Conservation (phyloP, 2,888 invertebrate species). For the Agrilus mali region DNA sequence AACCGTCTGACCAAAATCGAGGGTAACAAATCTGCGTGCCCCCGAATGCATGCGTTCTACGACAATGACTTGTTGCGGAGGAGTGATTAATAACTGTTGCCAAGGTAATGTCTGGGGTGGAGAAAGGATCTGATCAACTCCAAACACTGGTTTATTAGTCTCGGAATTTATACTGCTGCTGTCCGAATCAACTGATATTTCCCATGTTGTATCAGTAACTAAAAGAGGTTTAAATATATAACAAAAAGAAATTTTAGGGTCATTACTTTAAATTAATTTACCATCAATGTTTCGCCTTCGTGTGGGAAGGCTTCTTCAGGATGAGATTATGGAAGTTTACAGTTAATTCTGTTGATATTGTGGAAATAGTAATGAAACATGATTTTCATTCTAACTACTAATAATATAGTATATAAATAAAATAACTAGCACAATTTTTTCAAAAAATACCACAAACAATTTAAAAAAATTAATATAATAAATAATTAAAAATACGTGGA, state of each 20-base stretch:
- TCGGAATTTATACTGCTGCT: constrained; percentile 11
- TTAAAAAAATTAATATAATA: no score
- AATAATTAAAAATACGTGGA: no score
- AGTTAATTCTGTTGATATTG: no score
- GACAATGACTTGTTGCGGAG: constrained; percentile 73
- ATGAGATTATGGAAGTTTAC: no score
- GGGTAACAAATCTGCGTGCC: constrained; percentile 79
- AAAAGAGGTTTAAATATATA: constrained; percentile 1
- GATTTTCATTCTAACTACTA: no score
- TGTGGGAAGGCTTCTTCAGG: no score
- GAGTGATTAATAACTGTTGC: constrained; percentile 65
- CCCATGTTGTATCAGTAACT: constrained; percentile 10
- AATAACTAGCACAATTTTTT: no score
- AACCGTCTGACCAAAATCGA: constrained; percentile 82
- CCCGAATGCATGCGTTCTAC: constrained; percentile 91
- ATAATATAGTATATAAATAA: no score
- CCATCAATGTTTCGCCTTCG: no score
- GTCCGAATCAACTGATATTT: constrained; percentile 12
- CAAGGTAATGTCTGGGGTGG: constrained; percentile 43
- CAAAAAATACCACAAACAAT: no score
- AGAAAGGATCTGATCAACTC: constrained; percentile 21
- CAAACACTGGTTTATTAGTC: constrained; percentile 11
- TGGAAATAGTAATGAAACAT: no score
- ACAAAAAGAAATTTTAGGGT: not conserved
- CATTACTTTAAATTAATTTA: no score